Conservation (phyloP, 2,888 invertebrate species). For the Latrodectus elegans region DNA sequence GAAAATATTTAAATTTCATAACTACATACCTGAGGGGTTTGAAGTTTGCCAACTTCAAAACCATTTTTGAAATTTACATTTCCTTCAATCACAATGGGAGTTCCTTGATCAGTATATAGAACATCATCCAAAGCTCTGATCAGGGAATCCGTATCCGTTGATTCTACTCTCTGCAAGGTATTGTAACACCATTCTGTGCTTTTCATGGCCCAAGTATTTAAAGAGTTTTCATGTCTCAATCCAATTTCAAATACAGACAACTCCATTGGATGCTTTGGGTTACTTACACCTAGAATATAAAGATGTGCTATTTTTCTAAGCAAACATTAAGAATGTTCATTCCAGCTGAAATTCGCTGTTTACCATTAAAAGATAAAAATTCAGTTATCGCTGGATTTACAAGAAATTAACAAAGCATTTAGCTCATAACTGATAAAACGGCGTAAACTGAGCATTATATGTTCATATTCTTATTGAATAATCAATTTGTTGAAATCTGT, state of each 20-base stretch:
- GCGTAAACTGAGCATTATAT: too few relatives aligned
- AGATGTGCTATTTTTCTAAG: too few relatives aligned
- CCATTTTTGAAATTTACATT: slow-evolving; percentile 56
- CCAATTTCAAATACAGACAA: slow-evolving; percentile 48
- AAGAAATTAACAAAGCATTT: too few relatives aligned
- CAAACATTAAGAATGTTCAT: too few relatives aligned
- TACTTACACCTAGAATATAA: slow-evolving; percentile 38
- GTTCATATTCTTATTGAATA: too few relatives aligned
- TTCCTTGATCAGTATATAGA: slow-evolving; percentile 52
- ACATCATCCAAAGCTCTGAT: slow-evolving; percentile 22
- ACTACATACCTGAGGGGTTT: slow-evolving; percentile 48
- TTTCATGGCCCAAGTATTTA: slow-evolving; percentile 46
- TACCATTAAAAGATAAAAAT: too few relatives aligned
- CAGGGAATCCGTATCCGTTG: neutral
- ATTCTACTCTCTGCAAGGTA: slow-evolving; percentile 14
- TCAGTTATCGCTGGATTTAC: too few relatives aligned
- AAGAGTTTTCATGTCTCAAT: slow-evolving; percentile 47
- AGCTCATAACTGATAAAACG: too few relatives aligned
- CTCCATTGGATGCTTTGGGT: slow-evolving; percentile 26
- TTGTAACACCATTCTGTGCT: slow-evolving; percentile 63
- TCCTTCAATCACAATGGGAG: slow-evolving; percentile 62
- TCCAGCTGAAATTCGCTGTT: too few relatives aligned
- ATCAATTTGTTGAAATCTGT: too few relatives aligned
- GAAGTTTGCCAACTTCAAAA: slow-evolving; percentile 18
- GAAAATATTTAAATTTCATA: neutral